A percentile compares a stretch with the other conserved stretches of the same genome.
phyloP scores from a whole-genome alignment of 2,888 invertebrate genomes.

The Torymus aiolomorphi region DNA sequence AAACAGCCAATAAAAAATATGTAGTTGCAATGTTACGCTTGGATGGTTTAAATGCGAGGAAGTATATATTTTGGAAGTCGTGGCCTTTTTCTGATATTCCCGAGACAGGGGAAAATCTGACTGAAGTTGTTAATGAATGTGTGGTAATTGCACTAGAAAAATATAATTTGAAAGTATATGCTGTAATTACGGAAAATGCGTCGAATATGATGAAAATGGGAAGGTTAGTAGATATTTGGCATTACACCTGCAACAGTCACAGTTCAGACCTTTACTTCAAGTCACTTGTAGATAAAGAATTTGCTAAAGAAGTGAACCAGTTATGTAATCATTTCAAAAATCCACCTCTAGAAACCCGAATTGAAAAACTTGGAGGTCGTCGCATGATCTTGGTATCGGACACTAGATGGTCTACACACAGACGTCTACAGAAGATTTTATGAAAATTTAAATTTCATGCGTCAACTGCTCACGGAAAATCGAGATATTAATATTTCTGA shows the following conservation, averaged over 20 bases:
- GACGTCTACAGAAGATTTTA: slow-evolving; percentile 42
- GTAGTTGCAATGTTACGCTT: slow-evolving; percentile 41
- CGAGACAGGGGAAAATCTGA: slow-evolving; percentile 42
- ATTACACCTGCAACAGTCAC: background rate
- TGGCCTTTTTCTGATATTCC: slow-evolving; percentile 54
- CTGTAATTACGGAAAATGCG: slow-evolving; percentile 61
- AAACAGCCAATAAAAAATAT: slow-evolving; percentile 45
- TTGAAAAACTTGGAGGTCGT: too few relatives aligned
- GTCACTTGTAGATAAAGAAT: too few relatives aligned
- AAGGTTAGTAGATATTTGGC: background rate
- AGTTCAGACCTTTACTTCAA: background rate
- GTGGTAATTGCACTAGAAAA: background rate
- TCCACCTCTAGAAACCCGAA: too few relatives aligned
- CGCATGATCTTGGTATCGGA: slow-evolving; percentile 49
- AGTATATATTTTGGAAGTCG: slow-evolving; percentile 55
- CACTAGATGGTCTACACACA: slow-evolving; percentile 50
- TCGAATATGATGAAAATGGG: slow-evolving; percentile 41
- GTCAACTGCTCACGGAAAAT: background rate
- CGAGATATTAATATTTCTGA: background rate
- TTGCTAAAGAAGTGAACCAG: too few relatives aligned
- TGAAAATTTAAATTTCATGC: slow-evolving; percentile 42
- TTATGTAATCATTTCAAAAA: too few relatives aligned
- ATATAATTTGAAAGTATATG: slow-evolving; percentile 54
- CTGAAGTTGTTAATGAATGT: slow-evolving; percentile 2
- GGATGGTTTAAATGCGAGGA: slow-evolving; percentile 13